phyloP scores from a whole-genome alignment of 2,888 invertebrate genomes.

The Lasioglossum villosulum region DNA sequence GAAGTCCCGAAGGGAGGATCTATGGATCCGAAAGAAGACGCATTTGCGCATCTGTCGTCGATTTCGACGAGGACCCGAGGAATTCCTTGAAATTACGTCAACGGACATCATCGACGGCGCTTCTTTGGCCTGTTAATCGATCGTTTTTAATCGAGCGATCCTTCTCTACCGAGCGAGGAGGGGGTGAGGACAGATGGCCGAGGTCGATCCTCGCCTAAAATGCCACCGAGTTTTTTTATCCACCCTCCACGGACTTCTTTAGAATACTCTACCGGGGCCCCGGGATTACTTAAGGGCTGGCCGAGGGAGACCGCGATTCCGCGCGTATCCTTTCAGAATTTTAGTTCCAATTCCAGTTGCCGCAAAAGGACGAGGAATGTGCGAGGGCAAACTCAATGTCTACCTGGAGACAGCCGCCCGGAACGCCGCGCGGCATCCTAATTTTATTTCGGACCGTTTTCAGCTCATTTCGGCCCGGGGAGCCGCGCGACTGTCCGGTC shows the following conservation, averaged over 20 bases:
- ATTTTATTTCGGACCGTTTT: constrained; percentile 61
- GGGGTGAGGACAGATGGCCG: neutral
- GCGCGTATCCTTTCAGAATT: constrained; percentile 59
- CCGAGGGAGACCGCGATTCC: constrained; percentile 38
- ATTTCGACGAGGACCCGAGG: neutral
- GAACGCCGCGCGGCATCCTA: constrained; percentile 64
- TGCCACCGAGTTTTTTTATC: constrained; percentile 30
- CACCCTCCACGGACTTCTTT: constrained; percentile 20
- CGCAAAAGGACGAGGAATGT: constrained; percentile 69
- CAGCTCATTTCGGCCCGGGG: constrained; percentile 36
- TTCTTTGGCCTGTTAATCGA: constrained; percentile 11
- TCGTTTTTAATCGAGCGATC: constrained; percentile 20
- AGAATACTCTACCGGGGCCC: constrained; percentile 28
- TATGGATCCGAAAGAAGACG: neutral
- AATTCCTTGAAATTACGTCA: constrained; percentile 14
- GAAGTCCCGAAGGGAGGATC: neutral
- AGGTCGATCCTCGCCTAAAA: constrained; percentile 17
- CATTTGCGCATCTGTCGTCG: neutral
- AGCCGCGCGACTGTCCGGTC: constrained; percentile 19
- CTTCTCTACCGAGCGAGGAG: neutral
- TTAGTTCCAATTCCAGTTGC: constrained; percentile 59
- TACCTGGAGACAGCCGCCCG: constrained; percentile 53
- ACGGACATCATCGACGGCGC: neutral
- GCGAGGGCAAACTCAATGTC: constrained; percentile 59
- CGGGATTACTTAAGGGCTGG: constrained; percentile 48